phyloP scores from a whole-genome alignment of 2,113 vertebrate genomes.

The Sus scrofa region DNA sequence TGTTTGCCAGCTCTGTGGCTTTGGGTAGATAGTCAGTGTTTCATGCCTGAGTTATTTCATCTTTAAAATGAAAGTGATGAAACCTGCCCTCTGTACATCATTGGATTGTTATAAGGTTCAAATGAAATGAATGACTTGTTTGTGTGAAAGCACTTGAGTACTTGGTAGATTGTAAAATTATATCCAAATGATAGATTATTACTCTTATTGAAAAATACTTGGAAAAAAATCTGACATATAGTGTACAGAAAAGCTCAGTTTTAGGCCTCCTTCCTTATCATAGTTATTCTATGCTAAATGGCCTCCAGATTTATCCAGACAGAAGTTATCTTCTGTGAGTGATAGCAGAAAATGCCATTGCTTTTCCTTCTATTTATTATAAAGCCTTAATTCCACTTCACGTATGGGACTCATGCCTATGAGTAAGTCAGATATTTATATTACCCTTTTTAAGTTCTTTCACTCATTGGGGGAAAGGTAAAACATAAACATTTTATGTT shows the following conservation, averaged over 20 bases:
- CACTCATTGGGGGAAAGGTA: neutral
- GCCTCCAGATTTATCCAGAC: neutral
- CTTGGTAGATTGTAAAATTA: conserved; percentile 26
- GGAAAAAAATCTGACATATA: neutral
- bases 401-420: neutral
- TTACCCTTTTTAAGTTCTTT: conserved; percentile 16
- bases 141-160: conserved; percentile 1
- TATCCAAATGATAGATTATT: conserved; percentile 21
- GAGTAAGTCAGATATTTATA: neutral
- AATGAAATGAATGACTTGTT: conserved; percentile 3
- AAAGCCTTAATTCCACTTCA: neutral
- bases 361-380: conserved; percentile 37
- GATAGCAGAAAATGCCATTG: conserved; percentile 18
- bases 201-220: conserved; percentile 46
- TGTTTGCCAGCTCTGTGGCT: neutral
- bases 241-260: neutral
- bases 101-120: conserved; percentile 19
- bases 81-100: neutral
- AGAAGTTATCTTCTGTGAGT: neutral
- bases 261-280: neutral
- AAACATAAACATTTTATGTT: conserved; percentile 32
- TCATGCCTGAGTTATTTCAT: conserved; percentile 57
- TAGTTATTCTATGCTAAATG: neutral
- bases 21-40: conserved; percentile 24
- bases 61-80: conserved; percentile 59